Percentiles rank a stretch among this genome's conserved stretches.
These are phyloP conservation scores for Listrodromus nycthemerus DNA, from an alignment of 2,888 invertebrate species.

Conservation along the genomic window DNA sequence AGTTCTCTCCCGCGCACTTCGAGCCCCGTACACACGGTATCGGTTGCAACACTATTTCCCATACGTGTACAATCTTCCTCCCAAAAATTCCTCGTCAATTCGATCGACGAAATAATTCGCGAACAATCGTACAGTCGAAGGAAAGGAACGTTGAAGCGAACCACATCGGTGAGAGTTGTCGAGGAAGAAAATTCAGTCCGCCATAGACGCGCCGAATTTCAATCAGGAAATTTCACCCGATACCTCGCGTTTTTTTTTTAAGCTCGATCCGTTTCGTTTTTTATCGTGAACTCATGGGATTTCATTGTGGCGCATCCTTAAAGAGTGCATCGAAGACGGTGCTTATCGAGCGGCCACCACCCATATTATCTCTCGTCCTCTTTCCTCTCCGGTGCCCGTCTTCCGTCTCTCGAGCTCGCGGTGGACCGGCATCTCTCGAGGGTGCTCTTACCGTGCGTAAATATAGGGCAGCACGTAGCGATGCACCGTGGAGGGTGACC, in stretches of 20 bases:
- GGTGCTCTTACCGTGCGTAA: conserved; percentile 83
- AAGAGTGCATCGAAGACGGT: conserved; percentile 71
- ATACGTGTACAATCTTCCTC: too few species aligned
- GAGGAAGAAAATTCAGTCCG: too few species aligned
- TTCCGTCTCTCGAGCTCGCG: conserved; percentile 25
- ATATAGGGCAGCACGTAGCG: conserved; percentile 83
- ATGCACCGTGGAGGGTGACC: conserved; percentile 82
- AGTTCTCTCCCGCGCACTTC: conserved; percentile 73
- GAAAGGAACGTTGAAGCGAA: too few species aligned
- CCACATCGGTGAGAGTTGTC: too few species aligned
- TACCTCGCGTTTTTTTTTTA: too few species aligned
- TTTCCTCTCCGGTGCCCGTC: conserved; percentile 20
- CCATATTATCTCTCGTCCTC: conserved; percentile 7
- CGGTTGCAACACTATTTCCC: neutral
- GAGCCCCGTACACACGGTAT: conserved; percentile 74
- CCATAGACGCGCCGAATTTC: too few species aligned
- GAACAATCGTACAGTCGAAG: too few species aligned
- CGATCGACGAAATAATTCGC: too few species aligned
- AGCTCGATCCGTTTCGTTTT: too few species aligned
- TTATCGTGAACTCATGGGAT: neutral
- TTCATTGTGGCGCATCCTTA: conserved; percentile 75
- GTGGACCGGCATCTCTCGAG: conserved; percentile 60
- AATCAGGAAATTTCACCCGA: too few species aligned
- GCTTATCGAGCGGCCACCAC: conserved; percentile 76
- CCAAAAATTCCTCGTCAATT: too few species aligned